A percentile compares a stretch with the other conserved stretches of the same genome.
Evolutionary conservation across 2,797 vertebrate genomes (phyloP).

Genomic region (Sebastes hopkinsi): DNA sequence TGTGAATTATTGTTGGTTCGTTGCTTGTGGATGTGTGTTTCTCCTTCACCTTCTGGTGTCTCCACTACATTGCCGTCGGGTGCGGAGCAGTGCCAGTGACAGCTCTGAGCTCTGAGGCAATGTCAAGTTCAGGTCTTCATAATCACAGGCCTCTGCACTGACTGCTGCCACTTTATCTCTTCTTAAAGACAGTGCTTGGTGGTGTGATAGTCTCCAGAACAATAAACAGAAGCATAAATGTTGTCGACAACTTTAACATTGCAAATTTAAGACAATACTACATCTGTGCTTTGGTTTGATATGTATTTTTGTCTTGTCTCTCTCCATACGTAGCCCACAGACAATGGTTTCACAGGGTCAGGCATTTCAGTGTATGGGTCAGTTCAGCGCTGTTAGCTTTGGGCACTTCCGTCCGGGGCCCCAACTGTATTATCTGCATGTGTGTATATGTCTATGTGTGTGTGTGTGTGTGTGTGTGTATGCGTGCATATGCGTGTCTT

Average conservation of each 20-base stretch:
- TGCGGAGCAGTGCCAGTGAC: background rate
- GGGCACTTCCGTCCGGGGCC: slow-evolving; percentile 75
- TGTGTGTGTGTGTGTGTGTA: background rate
- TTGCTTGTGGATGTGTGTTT: background rate
- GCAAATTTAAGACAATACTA: background rate
- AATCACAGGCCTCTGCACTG: background rate
- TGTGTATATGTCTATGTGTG: slow-evolving; percentile 26
- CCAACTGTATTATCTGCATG: slow-evolving; percentile 70
- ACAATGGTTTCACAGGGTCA: slow-evolving; percentile 83
- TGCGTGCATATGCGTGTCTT: background rate
- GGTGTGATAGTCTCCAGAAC: background rate
- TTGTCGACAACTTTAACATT: background rate
- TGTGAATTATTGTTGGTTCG: slow-evolving; percentile 16
- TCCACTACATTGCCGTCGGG: background rate
- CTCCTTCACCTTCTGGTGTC: background rate
- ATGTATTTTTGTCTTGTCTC: slow-evolving; percentile 40
- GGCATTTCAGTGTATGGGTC: slow-evolving; percentile 75
- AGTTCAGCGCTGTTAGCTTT: slow-evolving; percentile 74
- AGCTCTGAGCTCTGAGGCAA: background rate
- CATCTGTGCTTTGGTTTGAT: background rate
- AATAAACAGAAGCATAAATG: slow-evolving; percentile 8
- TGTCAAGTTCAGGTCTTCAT: slow-evolving; percentile 37
- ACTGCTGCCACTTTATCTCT: background rate
- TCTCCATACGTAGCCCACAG: slow-evolving; percentile 36
- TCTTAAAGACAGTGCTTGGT: background rate